Evolutionary conservation across 2,888 invertebrate genomes (phyloP), one percentile per base, ranked within the genome.

Genomic region (Torymus auratus): DNA sequence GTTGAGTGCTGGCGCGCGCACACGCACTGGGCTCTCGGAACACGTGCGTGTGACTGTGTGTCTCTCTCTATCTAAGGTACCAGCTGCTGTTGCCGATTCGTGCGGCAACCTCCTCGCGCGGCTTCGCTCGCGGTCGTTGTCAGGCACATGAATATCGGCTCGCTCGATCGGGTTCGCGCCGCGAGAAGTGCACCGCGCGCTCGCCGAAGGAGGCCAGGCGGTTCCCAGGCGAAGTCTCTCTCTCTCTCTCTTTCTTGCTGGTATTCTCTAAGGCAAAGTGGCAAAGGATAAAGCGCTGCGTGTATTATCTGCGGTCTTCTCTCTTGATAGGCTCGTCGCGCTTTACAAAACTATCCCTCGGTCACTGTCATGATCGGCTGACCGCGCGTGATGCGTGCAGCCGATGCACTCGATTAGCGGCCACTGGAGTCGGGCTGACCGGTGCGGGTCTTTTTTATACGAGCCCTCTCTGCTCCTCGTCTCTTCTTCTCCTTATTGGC

Each of bases 61-160:
- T 41, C 41, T 41, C 28, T 28, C 28, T 28, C 41, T 41, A 41
- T 41, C 41, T 41, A 41, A 7, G 41, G 41, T 41, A 41, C 41
- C 41, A 41, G 41, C 41, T 41, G 41, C 41, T 41, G 13, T 60
- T 11, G 60, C 60, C 75, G 61, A 61, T 28, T 68, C 13, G 50
- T 68, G 53, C 69, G 62, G 62, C 64, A 62, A 58, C 23, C 78
- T 78, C 72, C 77, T 65, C 72, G 61, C 62, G 41, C 41, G 61
- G 68, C 28, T 69, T 41, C 52, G 12, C 17, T 41, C 41, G 41
- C 52, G 17, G 17, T 4, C 68, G 50, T 50, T 61, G 55, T 73
- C 61, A 56, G 62, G 73, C 62, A 73, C 78, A 79, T 79, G 67
- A 79, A 79, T 78, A 53, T 41, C 53, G 41, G 13, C 61, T 62